Percentiles rank a stretch among this genome's conserved stretches.
Conservation (phyloP, 1,140 invertebrate genomes). For the Micrasema longulum region DNA sequence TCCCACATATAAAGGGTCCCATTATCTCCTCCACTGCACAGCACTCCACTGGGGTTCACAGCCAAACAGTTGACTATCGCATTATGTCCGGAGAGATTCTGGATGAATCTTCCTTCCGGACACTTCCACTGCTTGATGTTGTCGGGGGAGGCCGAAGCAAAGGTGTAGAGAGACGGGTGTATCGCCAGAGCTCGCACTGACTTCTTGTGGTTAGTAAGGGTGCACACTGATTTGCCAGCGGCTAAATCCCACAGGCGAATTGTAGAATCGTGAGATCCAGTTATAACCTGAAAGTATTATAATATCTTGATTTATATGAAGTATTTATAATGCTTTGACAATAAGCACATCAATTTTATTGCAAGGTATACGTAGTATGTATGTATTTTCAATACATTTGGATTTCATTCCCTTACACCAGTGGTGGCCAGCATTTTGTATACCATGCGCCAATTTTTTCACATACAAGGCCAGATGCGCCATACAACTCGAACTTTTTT, state of each 20-base stretch:
- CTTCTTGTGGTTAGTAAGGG: conserved; percentile 99
- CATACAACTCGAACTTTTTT: too few species aligned
- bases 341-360: too few species aligned
- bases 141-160: conserved; percentile 97
- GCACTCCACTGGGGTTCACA: conserved; percentile 92
- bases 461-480: too few species aligned
- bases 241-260: conserved; percentile 97
- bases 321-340: too few species aligned
- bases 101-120: conserved; percentile 97
- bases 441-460: too few species aligned
- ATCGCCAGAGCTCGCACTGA: conserved; percentile 92
- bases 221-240: conserved; percentile 93
- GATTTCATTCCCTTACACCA: too few species aligned
- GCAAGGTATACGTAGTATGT: too few species aligned
- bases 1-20: conserved; percentile 99
- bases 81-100: conserved; percentile 97
- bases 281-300: conserved; percentile 82
- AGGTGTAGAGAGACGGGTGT: conserved; percentile 95
- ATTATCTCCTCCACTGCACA: conserved; percentile 98
- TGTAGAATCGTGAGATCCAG: conserved; percentile 86
- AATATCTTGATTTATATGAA: too few species aligned
- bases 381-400: too few species aligned
- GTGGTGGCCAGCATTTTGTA: too few species aligned
- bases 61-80: conserved; percentile 97
- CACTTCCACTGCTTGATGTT: conserved; percentile 99